These are phyloP conservation scores for Lucilia sericata DNA, from an alignment of 1,140 invertebrate species.

Conservation along the genomic window DNA sequence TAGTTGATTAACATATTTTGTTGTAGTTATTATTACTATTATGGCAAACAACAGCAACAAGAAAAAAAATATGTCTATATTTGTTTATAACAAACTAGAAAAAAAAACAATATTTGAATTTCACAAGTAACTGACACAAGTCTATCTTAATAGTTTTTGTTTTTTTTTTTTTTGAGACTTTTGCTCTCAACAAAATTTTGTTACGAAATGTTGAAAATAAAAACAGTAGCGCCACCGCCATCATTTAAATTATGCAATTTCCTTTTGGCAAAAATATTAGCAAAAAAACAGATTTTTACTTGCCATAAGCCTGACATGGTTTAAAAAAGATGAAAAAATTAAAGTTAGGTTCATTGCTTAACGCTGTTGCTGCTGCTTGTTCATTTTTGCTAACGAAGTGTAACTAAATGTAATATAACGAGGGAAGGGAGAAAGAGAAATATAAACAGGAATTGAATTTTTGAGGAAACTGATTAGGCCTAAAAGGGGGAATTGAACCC, in stretches of 20 bases:
- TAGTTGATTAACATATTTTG: neutral
- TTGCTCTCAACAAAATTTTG: neutral
- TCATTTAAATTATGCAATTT: conserved; percentile 34
- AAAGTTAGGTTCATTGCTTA: no score
- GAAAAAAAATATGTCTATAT: conserved; percentile 2
- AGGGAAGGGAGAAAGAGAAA: no score
- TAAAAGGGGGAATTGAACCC: no score
- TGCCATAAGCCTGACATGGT: conserved; percentile 18
- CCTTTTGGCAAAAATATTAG: conserved; percentile 11
- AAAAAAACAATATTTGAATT: neutral
- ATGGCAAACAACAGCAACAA: no score
- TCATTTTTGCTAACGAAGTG: no score
- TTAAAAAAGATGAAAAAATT: neutral
- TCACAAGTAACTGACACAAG: conserved; percentile 12
- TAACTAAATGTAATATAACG: no score
- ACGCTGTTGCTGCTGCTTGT: no score
- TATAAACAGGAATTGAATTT: no score
- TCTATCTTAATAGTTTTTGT: neutral
- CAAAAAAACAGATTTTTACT: neutral
- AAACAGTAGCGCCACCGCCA: conserved; percentile 35
- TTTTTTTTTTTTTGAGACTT: neutral
- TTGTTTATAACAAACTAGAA: conserved; percentile 27
- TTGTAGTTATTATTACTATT: neutral
- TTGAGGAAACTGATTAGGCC: no score
- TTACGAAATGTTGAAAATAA: neutral